Base-by-base conservation (phyloP, 2,888 invertebrate genomes). In the Brachyptera putata region DNA sequence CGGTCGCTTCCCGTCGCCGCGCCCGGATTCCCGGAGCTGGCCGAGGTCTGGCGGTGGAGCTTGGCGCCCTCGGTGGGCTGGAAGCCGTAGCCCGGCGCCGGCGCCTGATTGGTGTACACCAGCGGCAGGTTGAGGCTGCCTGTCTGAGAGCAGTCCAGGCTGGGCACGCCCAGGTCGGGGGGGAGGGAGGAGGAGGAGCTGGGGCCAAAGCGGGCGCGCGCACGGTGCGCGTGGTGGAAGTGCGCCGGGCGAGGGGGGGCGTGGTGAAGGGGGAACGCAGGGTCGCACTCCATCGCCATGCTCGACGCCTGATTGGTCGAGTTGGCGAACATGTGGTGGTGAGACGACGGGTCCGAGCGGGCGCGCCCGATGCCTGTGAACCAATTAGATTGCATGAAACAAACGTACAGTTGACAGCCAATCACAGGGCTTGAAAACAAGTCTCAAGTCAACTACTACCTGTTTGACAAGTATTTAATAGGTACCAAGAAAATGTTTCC, bases 201-300 rank as follows among this genome's bases (percentile, higher is more conserved):
- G 74, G 30, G 30, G 7, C 69, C 64, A 76, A 72, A 63, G 71
- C 67, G 37, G 76, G 75, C 61, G 72, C 64, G 37, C 60, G 58
- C 22, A 57, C 18, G 60, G 58, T 57, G 50, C 55, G 64, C 61
- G 43, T 56, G 59, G 50, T 50, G 59, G 50, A 55, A 58, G 50
- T 75, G 74, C 65, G 66, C 60, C 66, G 70, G 39, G 61, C 73
- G 70, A 46, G 78, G 77, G 62, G 78, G 79, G 58, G 85, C 18
- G 84, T 66, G 85, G 84, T 73, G 34, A 49, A 48, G 18, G 24
- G 48, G 60, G 60, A 53, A 58, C 34, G 57, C 49, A 60, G 30
- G 14, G 21, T 87, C 87, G 79, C 91, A 91, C 70, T 91, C 90
- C 87, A 91, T 91, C 67, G 86, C 84, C 66, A 36, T 55, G 58